Evolutionary conservation across 2,113 vertebrate genomes (phyloP).

Genomic region (Melanocharis versteri): DNA sequence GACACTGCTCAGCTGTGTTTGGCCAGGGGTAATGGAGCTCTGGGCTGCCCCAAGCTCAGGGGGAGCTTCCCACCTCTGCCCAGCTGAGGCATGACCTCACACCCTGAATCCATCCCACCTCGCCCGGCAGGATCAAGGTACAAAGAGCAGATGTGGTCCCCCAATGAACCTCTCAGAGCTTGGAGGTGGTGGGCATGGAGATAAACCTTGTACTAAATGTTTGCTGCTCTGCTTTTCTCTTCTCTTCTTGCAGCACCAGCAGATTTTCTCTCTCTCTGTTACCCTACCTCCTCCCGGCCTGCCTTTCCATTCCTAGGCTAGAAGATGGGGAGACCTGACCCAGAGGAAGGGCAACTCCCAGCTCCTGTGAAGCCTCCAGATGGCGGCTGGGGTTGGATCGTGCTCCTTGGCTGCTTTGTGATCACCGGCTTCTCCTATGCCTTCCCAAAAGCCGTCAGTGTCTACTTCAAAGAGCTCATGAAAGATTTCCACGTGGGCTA

Average conservation of each 20-base stretch:
- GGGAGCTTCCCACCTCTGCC: background rate
- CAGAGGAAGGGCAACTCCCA: conserved; percentile 28
- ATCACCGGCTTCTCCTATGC: conserved; percentile 80
- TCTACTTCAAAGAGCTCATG: conserved; percentile 81
- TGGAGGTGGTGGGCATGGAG: background rate
- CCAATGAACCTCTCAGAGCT: background rate
- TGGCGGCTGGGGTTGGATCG: conserved; percentile 77
- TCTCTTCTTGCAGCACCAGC: background rate
- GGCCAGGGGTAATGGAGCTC: background rate
- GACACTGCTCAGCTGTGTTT: background rate
- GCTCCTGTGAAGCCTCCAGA: conserved; percentile 66
- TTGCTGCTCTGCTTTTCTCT: background rate
- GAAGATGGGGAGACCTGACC: conserved; percentile 63
- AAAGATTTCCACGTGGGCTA: conserved; percentile 76
- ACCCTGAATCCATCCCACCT: background rate
- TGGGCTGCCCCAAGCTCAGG: background rate
- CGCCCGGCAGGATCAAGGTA: background rate
- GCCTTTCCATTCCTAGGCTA: background rate
- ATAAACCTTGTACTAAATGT: background rate
- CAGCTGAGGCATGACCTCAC: background rate
- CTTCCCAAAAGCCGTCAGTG: conserved; percentile 80
- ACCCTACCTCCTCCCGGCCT: background rate
- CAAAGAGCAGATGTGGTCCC: background rate
- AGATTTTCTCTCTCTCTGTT: background rate
- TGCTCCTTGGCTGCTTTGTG: conserved; percentile 76